Percentiles rank a stretch among this genome's conserved stretches.
phyloP scores from a whole-genome alignment of 2,888 invertebrate genomes.

The Brachypalpus laphriformis region DNA sequence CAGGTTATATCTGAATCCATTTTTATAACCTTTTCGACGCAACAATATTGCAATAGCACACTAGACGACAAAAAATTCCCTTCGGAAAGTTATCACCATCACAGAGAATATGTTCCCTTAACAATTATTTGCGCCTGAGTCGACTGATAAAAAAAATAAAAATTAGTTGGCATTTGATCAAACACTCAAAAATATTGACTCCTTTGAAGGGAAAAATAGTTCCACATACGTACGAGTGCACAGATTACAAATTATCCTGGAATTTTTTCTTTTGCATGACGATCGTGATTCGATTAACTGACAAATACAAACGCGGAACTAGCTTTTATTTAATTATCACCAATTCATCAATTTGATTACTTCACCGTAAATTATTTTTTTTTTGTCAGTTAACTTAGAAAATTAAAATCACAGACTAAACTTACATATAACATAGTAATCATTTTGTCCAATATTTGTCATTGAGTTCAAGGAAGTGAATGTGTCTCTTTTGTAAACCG shows the following conservation, averaged over 20 bases:
- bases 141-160: no score
- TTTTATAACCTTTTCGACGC: no score
- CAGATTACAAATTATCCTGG: background rate
- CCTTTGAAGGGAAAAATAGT: no score
- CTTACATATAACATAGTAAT: background rate
- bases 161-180: no score
- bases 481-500: background rate
- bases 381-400: background rate
- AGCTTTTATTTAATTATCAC: background rate
- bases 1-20: no score
- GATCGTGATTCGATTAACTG: background rate
- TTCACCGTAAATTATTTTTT: background rate
- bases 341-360: slow-evolving; percentile 5
- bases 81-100: no score
- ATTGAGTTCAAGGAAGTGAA: slow-evolving; percentile 6
- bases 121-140: no score
- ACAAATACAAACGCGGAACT: background rate
- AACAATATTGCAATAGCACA: no score
- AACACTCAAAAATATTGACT: no score
- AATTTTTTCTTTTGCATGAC: background rate
- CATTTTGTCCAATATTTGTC: slow-evolving; percentile 3
- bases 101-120: no score
- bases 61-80: no score
- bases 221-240: slow-evolving; percentile 38
- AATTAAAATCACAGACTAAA: background rate